phyloP scores from a whole-genome alignment of 2,797 vertebrate genomes.

The Vultur gryphus region DNA sequence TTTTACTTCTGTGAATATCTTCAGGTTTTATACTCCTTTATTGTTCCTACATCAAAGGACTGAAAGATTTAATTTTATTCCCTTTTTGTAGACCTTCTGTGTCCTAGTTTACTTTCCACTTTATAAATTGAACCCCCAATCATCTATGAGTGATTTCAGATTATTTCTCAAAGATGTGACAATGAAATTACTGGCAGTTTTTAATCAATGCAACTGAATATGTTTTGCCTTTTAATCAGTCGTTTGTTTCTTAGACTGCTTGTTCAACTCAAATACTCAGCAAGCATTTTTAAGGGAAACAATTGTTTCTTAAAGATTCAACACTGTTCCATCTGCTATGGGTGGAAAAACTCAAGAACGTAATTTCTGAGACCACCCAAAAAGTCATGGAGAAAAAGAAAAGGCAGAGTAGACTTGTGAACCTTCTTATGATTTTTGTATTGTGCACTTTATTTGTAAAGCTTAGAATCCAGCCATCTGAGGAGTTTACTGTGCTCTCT shows the following conservation, averaged over 20 bases:
- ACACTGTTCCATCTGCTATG: not conserved
- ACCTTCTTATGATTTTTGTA: not conserved
- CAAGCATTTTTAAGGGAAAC: not conserved
- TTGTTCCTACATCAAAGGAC: not conserved
- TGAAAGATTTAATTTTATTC: not conserved
- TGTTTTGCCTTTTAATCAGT: not conserved
- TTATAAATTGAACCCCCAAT: not conserved
- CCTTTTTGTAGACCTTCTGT: not conserved
- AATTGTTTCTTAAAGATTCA: not conserved
- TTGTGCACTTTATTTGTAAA: not conserved
- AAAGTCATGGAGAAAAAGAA: not conserved
- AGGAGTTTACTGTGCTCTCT: not conserved
- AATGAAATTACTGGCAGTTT: not conserved
- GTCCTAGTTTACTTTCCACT: not conserved
- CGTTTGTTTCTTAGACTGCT: not conserved
- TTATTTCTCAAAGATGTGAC: not conserved
- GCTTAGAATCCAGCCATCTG: not conserved
- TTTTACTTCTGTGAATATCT: not conserved
- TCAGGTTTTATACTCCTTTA: not conserved
- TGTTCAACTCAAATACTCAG: not conserved
- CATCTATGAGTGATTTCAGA: not conserved
- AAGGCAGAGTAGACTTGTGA: not conserved
- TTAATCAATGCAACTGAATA: not conserved
- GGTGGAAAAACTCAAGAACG: not conserved
- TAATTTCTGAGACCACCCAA: conserved; percentile 13